Base-by-base conservation (phyloP, 2,113 vertebrate species). In the Notarius lentiginosus region DNA sequence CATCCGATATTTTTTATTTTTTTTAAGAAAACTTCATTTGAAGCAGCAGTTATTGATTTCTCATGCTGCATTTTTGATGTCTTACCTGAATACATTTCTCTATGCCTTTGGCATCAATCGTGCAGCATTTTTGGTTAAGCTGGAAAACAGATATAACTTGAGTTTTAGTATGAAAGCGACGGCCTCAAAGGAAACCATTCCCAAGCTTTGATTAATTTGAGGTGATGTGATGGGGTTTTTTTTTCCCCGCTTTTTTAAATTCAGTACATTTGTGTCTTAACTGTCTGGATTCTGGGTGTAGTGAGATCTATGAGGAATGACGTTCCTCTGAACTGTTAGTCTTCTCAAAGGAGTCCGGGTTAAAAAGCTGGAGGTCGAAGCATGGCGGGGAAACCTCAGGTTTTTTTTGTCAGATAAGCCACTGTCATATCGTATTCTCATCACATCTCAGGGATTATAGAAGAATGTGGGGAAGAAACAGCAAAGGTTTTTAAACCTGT, bases 371-470 rank as follows among this genome's bases (percentile, higher is more conserved):
- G 68, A 41, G 86, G 66, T 82, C 18, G 49, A 65, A 30, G 24
- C 79, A 8, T 17, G 22, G 24, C 79, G 3, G 68, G 41, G 68
- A 20, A 58, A 75, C 68, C 75, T 82, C 34, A 10, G 53, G 53
- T 58, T 53, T n/a, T 63, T 77, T 27, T 82, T 63, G 56, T 65
- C 41, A 55, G 56, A 76, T 51, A 75, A 61, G 72, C 51, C 15
- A 22, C 72, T 55, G 81, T 87, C 81, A 47, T 79, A 55, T 77
- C 34, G 7, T 20, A 66, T 87, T 87, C 81, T 77, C 80, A 83
- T 87, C 80, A 76, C 70, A 55, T 83, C 60, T 49, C 15, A 72
- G 72, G 86, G 86, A 83, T 83, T 87, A 83, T 15, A 66, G 70
- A 65, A 41, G 68, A 14, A 18, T 17, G 70, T 61, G 70, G 70